These are phyloP conservation scores for Psococerastis gibbosa DNA, from an alignment of 2,888 invertebrate genomes.

Conservation along the genomic window DNA sequence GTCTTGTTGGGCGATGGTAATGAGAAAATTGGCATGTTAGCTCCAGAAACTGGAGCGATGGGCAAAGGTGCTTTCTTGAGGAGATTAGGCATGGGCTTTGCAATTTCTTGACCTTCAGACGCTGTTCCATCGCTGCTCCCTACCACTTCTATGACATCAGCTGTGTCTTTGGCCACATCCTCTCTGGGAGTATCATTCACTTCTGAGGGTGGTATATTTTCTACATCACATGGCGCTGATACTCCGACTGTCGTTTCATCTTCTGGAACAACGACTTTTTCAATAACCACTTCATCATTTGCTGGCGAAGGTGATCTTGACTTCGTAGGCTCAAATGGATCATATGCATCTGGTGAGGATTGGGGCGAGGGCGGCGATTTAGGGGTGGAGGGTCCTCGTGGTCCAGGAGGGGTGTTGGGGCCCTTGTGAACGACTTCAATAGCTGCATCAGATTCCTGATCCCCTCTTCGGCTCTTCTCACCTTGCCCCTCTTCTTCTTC, in stretches of 20 bases:
- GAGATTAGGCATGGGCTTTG: no score
- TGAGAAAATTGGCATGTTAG: slow-evolving; percentile 17
- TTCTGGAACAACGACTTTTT: slow-evolving; percentile 7
- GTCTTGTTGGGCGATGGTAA: slow-evolving; percentile 14
- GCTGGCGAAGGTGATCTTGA: slow-evolving; percentile 46
- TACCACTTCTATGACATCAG: neutral
- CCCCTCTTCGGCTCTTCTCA: slow-evolving; percentile 18
- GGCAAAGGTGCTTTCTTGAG: neutral
- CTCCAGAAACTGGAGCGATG: neutral
- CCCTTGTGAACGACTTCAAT: slow-evolving; percentile 33
- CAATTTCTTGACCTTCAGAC: neutral
- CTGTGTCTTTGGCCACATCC: neutral
- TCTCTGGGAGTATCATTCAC: neutral
- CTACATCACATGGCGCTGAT: neutral
- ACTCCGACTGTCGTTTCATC: slow-evolving; percentile 7
- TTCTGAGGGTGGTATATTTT: slow-evolving; percentile 1
- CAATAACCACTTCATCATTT: slow-evolving; percentile 9
- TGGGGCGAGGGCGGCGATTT: slow-evolving; percentile 32
- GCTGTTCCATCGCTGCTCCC: neutral
- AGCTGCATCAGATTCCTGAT: neutral
- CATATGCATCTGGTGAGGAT: slow-evolving; percentile 65
- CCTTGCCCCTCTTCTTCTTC: slow-evolving; percentile 19
- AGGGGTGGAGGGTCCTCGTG: slow-evolving; percentile 20
- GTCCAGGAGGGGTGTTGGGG: slow-evolving; percentile 51
- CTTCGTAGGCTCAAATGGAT: slow-evolving; percentile 82